Evolutionary conservation across 2,888 invertebrate species (phyloP).

Genomic region (Cactoblastis cactorum): DNA sequence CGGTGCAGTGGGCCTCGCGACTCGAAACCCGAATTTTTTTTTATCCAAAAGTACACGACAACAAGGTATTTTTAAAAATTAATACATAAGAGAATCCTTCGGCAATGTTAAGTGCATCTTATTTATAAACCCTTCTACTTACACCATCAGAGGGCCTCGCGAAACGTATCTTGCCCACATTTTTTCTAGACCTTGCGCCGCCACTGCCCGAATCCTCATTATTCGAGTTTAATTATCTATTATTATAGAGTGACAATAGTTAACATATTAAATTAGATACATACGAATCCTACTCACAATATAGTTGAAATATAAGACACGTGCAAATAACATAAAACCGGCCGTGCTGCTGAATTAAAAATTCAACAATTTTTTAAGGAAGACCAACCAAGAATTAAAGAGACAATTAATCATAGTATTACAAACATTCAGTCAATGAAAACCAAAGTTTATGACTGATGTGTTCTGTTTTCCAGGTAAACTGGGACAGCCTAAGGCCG

Average conservation of each 20-base stretch:
- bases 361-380: background rate
- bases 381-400: background rate
- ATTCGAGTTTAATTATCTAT: background rate
- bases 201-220: background rate
- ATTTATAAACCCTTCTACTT: too few species aligned
- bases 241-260: background rate
- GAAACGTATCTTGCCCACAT: too few species aligned
- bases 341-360: background rate
- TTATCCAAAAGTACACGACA: too few species aligned
- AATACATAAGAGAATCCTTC: too few species aligned
- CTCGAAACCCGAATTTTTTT: too few species aligned
- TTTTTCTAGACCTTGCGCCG: too few species aligned
- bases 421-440: constrained; percentile 54
- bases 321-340: background rate
- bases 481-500: constrained; percentile 79
- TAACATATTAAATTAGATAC: too few species aligned
- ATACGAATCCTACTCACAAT: background rate
- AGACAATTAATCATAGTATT: background rate
- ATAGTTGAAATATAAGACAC: background rate
- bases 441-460: constrained; percentile 53
- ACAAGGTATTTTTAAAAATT: too few species aligned
- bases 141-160: too few species aligned
- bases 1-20: too few species aligned
- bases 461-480: constrained; percentile 75
- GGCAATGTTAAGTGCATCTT: too few species aligned